A percentile compares a stretch with the other conserved stretches of the same genome.
Evolutionary conservation across 2,113 vertebrate species (phyloP).

Genomic region (Lichenostomus cassidix): DNA sequence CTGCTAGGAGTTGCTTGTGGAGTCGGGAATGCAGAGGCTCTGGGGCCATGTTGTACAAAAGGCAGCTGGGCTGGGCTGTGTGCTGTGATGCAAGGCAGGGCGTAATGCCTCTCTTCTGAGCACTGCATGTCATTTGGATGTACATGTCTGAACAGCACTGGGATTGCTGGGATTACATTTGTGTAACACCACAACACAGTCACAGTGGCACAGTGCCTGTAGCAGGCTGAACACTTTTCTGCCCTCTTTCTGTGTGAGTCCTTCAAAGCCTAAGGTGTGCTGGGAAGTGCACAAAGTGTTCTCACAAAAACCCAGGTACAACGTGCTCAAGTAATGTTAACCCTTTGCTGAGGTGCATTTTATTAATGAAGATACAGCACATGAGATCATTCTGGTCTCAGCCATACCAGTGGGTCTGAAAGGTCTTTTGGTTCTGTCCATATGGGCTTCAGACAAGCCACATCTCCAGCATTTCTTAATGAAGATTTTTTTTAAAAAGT

Average conservation of each 20-base stretch:
- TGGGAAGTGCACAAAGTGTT: background rate
- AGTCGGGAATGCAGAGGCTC: background rate
- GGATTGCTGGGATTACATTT: background rate
- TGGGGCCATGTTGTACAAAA: background rate
- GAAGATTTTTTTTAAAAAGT: background rate
- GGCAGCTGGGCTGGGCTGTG: background rate
- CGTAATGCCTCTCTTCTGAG: background rate
- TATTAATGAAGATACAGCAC: background rate
- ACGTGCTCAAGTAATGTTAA: background rate
- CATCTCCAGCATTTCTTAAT: background rate
- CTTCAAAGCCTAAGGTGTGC: background rate
- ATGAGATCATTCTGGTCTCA: background rate
- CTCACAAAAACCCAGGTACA: background rate
- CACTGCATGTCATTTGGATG: background rate
- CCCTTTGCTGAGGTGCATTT: background rate
- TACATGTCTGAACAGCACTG: background rate
- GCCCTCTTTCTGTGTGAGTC: background rate
- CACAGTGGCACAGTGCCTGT: accelerated
- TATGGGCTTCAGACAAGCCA: background rate
- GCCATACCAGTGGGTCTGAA: background rate
- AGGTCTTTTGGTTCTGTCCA: background rate
- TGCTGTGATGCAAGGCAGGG: background rate
- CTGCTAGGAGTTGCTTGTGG: background rate
- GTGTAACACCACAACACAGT: background rate
- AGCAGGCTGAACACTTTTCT: background rate